Evolutionary conservation across 2,888 invertebrate genomes (phyloP).

Genomic region (Macropis europaea): DNA sequence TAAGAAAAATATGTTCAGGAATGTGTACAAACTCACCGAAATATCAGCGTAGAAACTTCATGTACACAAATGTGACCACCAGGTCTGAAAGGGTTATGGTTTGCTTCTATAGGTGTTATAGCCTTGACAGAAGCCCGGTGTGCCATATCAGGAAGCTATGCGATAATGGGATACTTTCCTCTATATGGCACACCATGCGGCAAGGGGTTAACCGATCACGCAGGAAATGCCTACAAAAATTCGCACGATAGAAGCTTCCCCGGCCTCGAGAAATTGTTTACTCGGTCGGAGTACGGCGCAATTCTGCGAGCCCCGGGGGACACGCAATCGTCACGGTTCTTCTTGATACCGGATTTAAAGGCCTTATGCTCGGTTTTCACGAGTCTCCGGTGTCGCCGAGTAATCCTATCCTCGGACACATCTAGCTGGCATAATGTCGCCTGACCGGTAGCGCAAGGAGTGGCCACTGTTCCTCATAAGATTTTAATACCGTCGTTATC

Average conservation of each 20-base stretch:
- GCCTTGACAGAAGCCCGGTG: no score
- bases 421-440: conserved; percentile 67
- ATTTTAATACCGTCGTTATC: conserved; percentile 49
- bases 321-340: conserved; percentile 61
- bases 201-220: no score
- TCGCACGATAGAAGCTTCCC: neutral
- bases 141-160: no score
- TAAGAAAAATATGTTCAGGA: no score
- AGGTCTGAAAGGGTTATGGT: no score
- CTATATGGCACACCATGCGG: no score
- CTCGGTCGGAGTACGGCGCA: conserved; percentile 7
- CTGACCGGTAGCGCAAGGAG: conserved; percentile 69
- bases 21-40: no score
- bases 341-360: conserved; percentile 62
- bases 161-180: no score
- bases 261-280: conserved; percentile 27
- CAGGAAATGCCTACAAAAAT: neutral
- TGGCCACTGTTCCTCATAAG: conserved; percentile 57
- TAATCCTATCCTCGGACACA: conserved; percentile 69
- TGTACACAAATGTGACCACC: no score
- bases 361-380: conserved; percentile 71
- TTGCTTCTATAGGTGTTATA: no score
- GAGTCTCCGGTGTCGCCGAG: conserved; percentile 73
- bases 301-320: conserved; percentile 41
- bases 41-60: no score